These are phyloP conservation scores for Lamellibrachia satsuma DNA, from an alignment of 2,888 invertebrate genomes.

Conservation along the genomic window DNA sequence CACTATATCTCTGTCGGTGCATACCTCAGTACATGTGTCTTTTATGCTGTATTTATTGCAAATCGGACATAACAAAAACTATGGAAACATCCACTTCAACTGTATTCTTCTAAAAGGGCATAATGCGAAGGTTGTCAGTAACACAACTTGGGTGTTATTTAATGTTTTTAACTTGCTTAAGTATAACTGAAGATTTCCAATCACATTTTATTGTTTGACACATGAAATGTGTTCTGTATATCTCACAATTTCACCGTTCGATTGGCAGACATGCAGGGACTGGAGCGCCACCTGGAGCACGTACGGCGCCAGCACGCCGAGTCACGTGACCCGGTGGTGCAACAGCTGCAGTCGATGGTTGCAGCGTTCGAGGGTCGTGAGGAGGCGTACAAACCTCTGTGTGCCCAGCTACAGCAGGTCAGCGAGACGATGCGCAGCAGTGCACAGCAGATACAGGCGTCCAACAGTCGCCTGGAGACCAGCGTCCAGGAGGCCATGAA, in stretches of 20 bases:
- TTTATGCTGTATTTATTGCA: too few relatives aligned
- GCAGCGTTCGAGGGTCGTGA: constrained; percentile 46
- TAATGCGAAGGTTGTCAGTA: too few relatives aligned
- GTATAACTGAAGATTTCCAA: too few relatives aligned
- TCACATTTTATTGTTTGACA: too few relatives aligned
- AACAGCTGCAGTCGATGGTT: constrained; percentile 51
- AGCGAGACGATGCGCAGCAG: constrained; percentile 7
- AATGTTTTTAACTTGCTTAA: too few relatives aligned
- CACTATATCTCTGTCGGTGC: too few relatives aligned
- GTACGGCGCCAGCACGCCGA: constrained; percentile 53
- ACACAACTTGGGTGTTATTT: too few relatives aligned
- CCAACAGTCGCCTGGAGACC: constrained; percentile 8
- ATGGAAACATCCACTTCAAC: too few relatives aligned
- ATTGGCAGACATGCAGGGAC: constrained; percentile 51
- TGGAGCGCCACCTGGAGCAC: constrained; percentile 56
- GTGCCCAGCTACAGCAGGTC: constrained; percentile 27
- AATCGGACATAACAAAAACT: too few relatives aligned
- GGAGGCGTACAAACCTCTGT: constrained; percentile 14
- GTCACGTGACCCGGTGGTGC: constrained; percentile 54
- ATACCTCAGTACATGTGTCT: too few relatives aligned
- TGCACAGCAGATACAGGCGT: background rate
- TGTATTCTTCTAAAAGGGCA: too few relatives aligned
- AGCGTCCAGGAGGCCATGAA: constrained; percentile 8
- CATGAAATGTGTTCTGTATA: background rate
- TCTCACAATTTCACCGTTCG: background rate